Conservation (phyloP, 64 coral and sea anemone species). For the Stichodactyla helianthus region DNA sequence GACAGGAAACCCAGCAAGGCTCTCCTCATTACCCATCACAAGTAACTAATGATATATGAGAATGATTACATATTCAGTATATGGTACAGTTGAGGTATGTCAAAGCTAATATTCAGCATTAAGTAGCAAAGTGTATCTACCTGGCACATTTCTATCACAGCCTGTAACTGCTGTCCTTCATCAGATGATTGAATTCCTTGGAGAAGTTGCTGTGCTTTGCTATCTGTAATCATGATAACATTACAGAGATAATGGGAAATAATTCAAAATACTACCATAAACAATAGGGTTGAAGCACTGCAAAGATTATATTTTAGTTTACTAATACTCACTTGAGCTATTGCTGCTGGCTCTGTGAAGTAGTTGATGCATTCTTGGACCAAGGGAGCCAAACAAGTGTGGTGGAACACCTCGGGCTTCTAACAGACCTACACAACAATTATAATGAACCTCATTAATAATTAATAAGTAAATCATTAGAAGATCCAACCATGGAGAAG, state of each 20-base stretch:
- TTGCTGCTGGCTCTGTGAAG: conserved; percentile 88
- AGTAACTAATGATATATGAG: conserved; percentile 48
- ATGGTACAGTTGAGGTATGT: too few relatives aligned
- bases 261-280: not conserved
- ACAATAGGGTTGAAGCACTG: not conserved
- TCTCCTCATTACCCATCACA: conserved; percentile 99
- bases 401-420: conserved; percentile 90
- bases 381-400: conserved; percentile 94
- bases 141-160: conserved; percentile 99
- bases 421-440: conserved; percentile 1
- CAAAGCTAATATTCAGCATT: too few relatives aligned
- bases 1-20: conserved; percentile 91
- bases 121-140: conserved; percentile 21
- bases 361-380: conserved; percentile 93
- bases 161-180: conserved; percentile 94
- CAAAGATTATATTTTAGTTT: not conserved
- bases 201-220: conserved; percentile 87
- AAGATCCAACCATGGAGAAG: too few relatives aligned
- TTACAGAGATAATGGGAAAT: not conserved
- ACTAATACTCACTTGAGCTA: conserved; percentile 54
- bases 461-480: too few relatives aligned
- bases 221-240: conserved; percentile 22
- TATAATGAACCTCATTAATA: not conserved
- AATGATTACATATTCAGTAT: not conserved
- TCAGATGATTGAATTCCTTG: conserved; percentile 92